phyloP scores from a whole-genome alignment of 2,888 invertebrate species.

The Tuberolachnus salignus region DNA sequence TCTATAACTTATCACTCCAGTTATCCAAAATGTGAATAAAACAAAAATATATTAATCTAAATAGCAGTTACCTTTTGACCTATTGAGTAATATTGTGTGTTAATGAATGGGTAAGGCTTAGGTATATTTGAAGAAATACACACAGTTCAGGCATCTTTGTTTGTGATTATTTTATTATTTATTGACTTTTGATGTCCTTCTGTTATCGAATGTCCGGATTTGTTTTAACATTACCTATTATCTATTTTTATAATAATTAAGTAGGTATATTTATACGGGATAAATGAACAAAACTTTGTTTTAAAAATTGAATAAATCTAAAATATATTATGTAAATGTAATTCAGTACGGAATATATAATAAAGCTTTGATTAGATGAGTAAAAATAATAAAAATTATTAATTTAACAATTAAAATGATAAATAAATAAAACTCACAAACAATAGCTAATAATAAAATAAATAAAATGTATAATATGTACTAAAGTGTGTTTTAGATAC shows the following conservation, averaged over 20 bases:
- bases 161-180: slow-evolving; percentile 38
- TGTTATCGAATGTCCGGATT: slow-evolving; percentile 29
- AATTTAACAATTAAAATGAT: slow-evolving; percentile 52
- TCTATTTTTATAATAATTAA: slow-evolving; percentile 8
- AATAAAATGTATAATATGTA: slow-evolving; percentile 33
- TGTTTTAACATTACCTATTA: slow-evolving; percentile 28
- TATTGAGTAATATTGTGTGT: slow-evolving; percentile 38
- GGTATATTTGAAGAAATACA: slow-evolving; percentile 40
- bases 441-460: slow-evolving; percentile 52
- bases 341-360: slow-evolving; percentile 54
- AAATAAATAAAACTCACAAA: slow-evolving; percentile 55
- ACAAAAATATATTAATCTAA: slow-evolving; percentile 41
- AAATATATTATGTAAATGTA: slow-evolving; percentile 53
- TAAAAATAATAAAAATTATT: slow-evolving; percentile 55
- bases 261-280: not conserved
- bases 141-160: slow-evolving; percentile 38
- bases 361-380: slow-evolving; percentile 54
- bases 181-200: slow-evolving; percentile 36
- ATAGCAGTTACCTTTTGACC: slow-evolving; percentile 50
- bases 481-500: slow-evolving; percentile 13
- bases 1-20: slow-evolving; percentile 5
- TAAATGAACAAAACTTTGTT: slow-evolving; percentile 32
- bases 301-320: slow-evolving; percentile 55
- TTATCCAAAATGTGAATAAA: slow-evolving; percentile 23
- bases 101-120: slow-evolving; percentile 21